Evolutionary conservation across 2,797 vertebrate genomes (phyloP).

Genomic region (Dromococcyx pavoninus): DNA sequence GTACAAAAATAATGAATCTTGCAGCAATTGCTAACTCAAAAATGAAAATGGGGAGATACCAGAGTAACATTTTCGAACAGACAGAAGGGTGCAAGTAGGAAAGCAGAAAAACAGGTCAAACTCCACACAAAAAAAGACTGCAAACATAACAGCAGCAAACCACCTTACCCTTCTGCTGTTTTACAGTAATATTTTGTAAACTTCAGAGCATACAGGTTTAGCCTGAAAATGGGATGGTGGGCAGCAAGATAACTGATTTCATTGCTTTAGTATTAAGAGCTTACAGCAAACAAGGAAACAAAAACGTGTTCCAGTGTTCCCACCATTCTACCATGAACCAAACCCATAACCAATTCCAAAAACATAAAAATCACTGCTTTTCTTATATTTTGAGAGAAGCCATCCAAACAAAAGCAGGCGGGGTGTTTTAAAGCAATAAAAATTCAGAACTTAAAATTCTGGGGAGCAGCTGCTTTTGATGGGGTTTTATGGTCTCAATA

Average conservation of each 20-base stretch:
- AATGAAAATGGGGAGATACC: not conserved
- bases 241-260: not conserved
- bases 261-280: not conserved
- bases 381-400: not conserved
- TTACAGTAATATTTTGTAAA: not conserved
- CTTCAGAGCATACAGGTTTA: not conserved
- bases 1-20: not conserved
- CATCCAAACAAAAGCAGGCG: not conserved
- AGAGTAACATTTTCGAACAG: not conserved
- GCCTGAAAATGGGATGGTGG: fast-evolving
- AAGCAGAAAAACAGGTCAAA: not conserved
- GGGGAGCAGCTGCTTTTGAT: not conserved
- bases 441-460: not conserved
- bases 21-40: not conserved
- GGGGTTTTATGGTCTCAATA: not conserved
- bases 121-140: not conserved
- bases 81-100: not conserved
- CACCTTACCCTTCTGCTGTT: not conserved
- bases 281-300: not conserved
- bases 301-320: not conserved
- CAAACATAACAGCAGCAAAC: not conserved
- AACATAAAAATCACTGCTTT: not conserved
- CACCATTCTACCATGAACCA: not conserved
- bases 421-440: not conserved
- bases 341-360: not conserved